phyloP scores from a whole-genome alignment of 2,113 vertebrate genomes.

The Neomonachus schauinslandi region DNA sequence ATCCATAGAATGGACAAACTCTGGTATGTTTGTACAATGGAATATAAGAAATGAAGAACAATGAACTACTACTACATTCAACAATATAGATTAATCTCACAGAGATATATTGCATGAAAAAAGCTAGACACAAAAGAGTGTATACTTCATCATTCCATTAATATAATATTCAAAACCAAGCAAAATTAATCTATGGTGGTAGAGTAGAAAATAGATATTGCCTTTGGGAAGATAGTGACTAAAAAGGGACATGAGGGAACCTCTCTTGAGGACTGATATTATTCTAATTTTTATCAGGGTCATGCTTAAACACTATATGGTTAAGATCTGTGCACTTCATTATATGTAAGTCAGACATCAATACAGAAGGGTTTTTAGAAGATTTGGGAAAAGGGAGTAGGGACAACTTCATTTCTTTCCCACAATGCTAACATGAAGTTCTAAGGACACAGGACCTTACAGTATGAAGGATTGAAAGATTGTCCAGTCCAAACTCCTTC shows the following conservation, averaged over 20 bases:
- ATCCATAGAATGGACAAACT: background rate
- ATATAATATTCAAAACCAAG: background rate
- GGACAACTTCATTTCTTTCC: background rate
- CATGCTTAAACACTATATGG: background rate
- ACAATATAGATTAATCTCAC: background rate
- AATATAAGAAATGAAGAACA: background rate
- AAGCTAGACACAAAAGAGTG: background rate
- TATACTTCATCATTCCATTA: background rate
- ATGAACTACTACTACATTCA: background rate
- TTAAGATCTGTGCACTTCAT: background rate
- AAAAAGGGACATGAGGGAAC: background rate
- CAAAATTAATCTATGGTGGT: background rate
- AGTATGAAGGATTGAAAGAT: background rate
- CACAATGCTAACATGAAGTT: background rate
- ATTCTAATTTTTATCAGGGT: background rate
- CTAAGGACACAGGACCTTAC: background rate
- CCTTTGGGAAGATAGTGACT: background rate
- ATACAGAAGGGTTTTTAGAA: background rate
- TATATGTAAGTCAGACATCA: background rate
- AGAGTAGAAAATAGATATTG: background rate
- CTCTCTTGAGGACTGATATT: background rate
- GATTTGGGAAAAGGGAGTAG: background rate
- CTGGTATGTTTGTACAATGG: background rate
- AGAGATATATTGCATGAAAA: background rate
- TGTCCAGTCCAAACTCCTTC: background rate